Percentiles rank a stretch among this genome's conserved stretches.
Conservation (phyloP, 1,140 invertebrate genomes). For the Oncopeltus fasciatus region DNA sequence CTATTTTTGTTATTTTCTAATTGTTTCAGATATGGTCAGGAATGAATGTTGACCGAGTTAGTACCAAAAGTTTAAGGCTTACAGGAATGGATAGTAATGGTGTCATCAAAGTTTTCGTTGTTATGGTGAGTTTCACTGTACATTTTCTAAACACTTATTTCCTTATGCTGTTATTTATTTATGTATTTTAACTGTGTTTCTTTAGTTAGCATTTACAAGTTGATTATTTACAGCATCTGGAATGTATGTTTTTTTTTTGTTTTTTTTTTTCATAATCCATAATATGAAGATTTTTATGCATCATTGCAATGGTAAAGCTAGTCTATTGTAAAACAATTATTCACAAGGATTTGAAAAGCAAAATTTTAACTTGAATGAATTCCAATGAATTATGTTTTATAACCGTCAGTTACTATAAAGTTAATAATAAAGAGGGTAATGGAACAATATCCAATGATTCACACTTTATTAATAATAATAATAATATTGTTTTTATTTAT, state of each 20-base stretch:
- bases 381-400: no score
- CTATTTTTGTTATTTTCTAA: conserved; percentile 17
- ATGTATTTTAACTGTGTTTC: not conserved
- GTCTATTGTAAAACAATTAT: no score
- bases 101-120: conserved; percentile 71
- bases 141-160: not conserved
- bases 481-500: no score
- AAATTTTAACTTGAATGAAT: no score
- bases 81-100: conserved; percentile 75
- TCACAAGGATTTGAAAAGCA: no score
- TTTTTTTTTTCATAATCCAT: not conserved
- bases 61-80: conserved; percentile 70
- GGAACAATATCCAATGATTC: no score
- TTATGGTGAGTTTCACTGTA: conserved; percentile 42
- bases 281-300: no score
- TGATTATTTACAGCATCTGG: not conserved
- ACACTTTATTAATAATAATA: no score
- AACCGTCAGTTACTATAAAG: no score
- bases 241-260: not conserved
- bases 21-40: conserved; percentile 61
- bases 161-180: not conserved
- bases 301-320: no score
- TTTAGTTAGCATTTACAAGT: not conserved
- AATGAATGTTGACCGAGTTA: conserved; percentile 78
- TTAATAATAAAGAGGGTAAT: no score